These are phyloP conservation scores for Threskiornis aethiopicus DNA, from an alignment of 2,797 vertebrate species.

Conservation along the genomic window DNA sequence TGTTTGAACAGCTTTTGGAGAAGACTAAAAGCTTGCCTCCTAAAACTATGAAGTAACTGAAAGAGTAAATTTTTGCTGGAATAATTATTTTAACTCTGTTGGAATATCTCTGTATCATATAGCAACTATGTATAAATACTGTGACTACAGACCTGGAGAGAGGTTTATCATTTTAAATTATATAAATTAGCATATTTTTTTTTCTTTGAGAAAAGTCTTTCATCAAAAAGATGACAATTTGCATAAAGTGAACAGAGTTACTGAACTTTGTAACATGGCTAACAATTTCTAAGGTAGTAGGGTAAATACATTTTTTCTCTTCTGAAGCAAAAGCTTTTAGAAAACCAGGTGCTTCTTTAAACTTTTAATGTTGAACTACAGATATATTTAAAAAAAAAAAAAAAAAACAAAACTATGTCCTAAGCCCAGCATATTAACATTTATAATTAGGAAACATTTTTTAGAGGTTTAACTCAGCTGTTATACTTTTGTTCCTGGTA, in stretches of 20 bases:
- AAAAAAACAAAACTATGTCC: not conserved
- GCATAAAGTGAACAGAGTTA: not conserved
- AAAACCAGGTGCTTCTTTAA: not conserved
- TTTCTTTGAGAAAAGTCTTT: not conserved
- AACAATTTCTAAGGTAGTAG: not conserved
- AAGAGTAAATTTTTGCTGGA: not conserved
- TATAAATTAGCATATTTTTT: not conserved
- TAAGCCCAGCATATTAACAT: not conserved
- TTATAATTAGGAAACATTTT: not conserved
- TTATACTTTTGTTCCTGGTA: not conserved
- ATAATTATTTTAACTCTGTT: not conserved
- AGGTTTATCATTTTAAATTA: not conserved
- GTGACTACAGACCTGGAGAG: not conserved
- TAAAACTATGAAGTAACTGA: not conserved
- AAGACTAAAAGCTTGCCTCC: not conserved
- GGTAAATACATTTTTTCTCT: not conserved
- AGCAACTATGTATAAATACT: not conserved
- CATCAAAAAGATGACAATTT: not conserved
- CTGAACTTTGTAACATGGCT: not conserved
- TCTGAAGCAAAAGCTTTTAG: not conserved
- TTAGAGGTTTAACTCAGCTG: not conserved
- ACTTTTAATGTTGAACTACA: not conserved
- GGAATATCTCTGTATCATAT: not conserved
- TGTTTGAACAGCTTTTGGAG: not conserved
- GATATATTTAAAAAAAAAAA: not conserved